These are phyloP conservation scores for Amazona vittata DNA, from an alignment of 2,113 vertebrate genomes.

Conservation along the genomic window DNA sequence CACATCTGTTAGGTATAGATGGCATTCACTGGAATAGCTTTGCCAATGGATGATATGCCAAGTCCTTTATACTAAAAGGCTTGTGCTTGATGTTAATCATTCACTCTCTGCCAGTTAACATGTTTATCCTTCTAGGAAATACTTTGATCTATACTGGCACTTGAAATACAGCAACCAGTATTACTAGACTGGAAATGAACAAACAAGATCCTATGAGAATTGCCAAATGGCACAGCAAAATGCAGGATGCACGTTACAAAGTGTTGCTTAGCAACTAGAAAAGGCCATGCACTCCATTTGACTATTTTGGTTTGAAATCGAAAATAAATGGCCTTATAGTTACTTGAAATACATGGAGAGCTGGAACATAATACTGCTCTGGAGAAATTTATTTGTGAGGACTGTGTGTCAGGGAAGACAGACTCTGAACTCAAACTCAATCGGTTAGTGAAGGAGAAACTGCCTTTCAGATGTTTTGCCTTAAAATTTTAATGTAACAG, in stretches of 20 bases:
- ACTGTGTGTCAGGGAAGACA: not conserved
- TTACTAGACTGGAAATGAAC: conserved; percentile 71
- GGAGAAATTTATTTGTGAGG: conserved; percentile 26
- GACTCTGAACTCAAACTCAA: conserved; percentile 38
- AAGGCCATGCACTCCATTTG: conserved; percentile 47
- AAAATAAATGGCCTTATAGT: conserved; percentile 54
- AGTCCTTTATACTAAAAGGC: conserved; percentile 56
- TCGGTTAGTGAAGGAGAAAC: conserved; percentile 42
- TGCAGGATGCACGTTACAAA: conserved; percentile 28
- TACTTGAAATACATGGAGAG: conserved; percentile 31
- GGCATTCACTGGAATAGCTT: conserved; percentile 45
- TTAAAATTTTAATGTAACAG: conserved; percentile 38
- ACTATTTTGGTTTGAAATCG: conserved; percentile 53
- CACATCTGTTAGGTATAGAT: conserved; percentile 62
- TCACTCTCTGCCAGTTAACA: conserved; percentile 64
- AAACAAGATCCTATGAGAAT: conserved; percentile 55
- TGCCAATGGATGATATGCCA: conserved; percentile 58
- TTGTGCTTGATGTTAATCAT: conserved; percentile 66
- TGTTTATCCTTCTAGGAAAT: conserved; percentile 72
- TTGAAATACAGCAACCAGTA: conserved; percentile 65
- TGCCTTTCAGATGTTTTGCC: conserved; percentile 25
- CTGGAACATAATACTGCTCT: conserved; percentile 20
- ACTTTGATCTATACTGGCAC: conserved; percentile 70
- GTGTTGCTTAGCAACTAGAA: conserved; percentile 64
- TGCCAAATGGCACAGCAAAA: conserved; percentile 66